Conservation (phyloP, 2,888 invertebrate genomes). For the Noctua fimbriata region DNA sequence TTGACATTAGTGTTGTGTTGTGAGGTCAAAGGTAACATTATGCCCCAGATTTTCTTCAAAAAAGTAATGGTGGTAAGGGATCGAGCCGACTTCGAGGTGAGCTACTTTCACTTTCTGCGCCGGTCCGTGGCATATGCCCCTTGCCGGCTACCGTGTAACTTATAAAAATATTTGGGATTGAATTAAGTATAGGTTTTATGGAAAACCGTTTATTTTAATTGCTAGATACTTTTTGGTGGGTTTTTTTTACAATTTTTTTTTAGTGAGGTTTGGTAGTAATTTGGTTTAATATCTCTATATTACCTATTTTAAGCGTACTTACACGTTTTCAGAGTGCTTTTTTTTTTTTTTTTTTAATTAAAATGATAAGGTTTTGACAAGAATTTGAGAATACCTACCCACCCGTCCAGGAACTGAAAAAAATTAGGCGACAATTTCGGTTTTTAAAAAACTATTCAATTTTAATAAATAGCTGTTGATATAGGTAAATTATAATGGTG, state of each 20-base stretch:
- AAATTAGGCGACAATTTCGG: too few relatives aligned
- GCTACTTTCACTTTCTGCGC: constrained; percentile 87
- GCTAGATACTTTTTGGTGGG: background rate
- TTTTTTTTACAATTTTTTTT: background rate
- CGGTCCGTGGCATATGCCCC: constrained; percentile 66
- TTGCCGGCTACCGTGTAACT: constrained; percentile 60
- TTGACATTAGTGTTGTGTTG: constrained; percentile 62
- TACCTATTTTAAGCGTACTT: background rate
- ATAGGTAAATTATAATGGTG: too few relatives aligned
- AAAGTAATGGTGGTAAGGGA: constrained; percentile 89
- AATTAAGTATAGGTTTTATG: constrained; percentile 13
- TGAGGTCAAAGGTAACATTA: constrained; percentile 79
- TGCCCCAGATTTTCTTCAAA: constrained; percentile 90
- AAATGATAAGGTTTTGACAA: background rate
- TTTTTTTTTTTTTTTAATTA: background rate
- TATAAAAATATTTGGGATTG: constrained; percentile 47
- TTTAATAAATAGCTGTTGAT: background rate
- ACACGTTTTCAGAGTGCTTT: background rate
- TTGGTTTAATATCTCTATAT: background rate
- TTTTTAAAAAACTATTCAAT: background rate
- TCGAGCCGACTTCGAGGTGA: constrained; percentile 86
- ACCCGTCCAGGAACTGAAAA: too few relatives aligned
- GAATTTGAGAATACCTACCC: background rate
- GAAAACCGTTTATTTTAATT: constrained; percentile 8
- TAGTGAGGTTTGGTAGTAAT: too few relatives aligned